phyloP scores from a whole-genome alignment of 1,140 invertebrate species.

The Macrobrachium rosenbergii region DNA sequence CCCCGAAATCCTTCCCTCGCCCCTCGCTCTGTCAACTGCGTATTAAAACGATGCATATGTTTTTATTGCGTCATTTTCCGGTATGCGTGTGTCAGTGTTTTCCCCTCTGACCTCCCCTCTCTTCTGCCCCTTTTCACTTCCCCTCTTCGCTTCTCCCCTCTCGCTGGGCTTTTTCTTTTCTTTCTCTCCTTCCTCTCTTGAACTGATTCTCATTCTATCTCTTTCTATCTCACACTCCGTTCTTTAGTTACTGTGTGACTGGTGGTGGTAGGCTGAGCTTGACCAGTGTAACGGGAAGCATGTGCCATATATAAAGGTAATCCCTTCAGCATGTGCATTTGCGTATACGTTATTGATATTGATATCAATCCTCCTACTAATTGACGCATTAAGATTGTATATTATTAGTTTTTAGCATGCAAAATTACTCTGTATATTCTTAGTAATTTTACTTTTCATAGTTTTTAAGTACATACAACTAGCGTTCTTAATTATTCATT shows the following conservation, averaged over 20 bases:
- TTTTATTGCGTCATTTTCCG: conserved; percentile 59
- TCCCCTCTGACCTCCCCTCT: not conserved
- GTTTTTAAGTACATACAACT: not conserved
- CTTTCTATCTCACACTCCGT: too few species aligned
- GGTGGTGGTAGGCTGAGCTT: too few species aligned
- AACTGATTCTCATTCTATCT: conserved; percentile 9
- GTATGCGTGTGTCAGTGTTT: conserved; percentile 28
- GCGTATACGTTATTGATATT: too few species aligned
- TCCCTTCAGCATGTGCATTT: too few species aligned
- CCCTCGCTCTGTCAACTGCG: conserved; percentile 39
- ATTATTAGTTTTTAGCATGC: too few species aligned
- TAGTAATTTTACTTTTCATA: not conserved
- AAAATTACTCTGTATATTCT: not conserved
- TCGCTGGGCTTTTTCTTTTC: not conserved
- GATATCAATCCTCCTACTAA: too few species aligned
- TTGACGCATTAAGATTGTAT: too few species aligned
- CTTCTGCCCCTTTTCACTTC: not conserved
- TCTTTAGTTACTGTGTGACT: not conserved
- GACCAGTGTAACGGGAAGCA: too few species aligned
- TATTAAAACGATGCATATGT: conserved; percentile 56
- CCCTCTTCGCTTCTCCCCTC: not conserved
- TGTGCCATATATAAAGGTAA: too few species aligned
- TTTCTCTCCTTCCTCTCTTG: not conserved
- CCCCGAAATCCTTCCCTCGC: not conserved
- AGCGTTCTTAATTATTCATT: too few species aligned